These are phyloP conservation scores for Borostomias antarcticus DNA, from an alignment of 2,797 vertebrate genomes.

Conservation along the genomic window DNA sequence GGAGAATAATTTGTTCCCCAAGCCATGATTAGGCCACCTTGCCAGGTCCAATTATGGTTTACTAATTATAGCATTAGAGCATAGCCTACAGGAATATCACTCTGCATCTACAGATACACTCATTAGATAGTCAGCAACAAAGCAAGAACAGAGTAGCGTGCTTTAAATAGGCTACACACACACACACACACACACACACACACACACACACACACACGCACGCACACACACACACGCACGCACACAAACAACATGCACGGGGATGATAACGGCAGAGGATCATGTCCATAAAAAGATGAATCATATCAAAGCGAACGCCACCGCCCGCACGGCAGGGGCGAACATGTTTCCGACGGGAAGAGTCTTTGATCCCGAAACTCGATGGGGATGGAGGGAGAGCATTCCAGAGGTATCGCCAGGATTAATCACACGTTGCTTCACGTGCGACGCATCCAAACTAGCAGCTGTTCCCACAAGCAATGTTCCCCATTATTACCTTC, in stretches of 20 bases:
- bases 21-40: too few relatives aligned
- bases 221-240: too few relatives aligned
- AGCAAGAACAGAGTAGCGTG: too few relatives aligned
- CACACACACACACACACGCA: too few relatives aligned
- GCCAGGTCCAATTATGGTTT: not conserved
- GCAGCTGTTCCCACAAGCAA: slow-evolving; percentile 55
- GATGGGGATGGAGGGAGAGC: slow-evolving; percentile 47
- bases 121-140: slow-evolving; percentile 9
- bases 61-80: not conserved
- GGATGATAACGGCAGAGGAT: slow-evolving; percentile 37
- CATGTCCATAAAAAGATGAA: slow-evolving; percentile 48
- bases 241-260: too few relatives aligned
- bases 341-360: slow-evolving; percentile 17
- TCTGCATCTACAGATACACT: not conserved
- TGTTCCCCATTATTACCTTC: slow-evolving; percentile 55
- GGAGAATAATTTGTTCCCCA: too few relatives aligned
- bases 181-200: not conserved
- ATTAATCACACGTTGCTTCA: slow-evolving; percentile 63
- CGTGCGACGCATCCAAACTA: slow-evolving; percentile 37
- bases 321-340: slow-evolving; percentile 47
- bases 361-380: slow-evolving; percentile 58
- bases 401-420: slow-evolving; percentile 60
- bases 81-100: not conserved
- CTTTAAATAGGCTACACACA: not conserved
- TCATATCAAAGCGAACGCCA: slow-evolving; percentile 48